phyloP scores from a whole-genome alignment of 2,113 vertebrate species.

The Carassius auratus region DNA sequence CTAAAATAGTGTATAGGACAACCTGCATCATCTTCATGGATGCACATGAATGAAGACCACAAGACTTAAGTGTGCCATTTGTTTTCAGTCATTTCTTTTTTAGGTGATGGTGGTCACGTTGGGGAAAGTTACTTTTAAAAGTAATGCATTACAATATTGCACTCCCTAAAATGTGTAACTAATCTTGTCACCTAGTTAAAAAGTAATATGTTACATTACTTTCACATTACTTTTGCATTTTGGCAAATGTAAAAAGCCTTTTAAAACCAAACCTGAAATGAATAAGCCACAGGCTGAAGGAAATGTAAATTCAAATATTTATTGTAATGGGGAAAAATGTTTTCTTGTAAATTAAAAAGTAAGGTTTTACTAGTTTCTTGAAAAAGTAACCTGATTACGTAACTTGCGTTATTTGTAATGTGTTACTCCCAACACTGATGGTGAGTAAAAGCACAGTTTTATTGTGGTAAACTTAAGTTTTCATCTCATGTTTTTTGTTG shows the following conservation, averaged over 20 bases:
- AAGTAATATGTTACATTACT: not conserved
- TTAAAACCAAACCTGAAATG: not conserved
- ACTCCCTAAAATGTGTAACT: not conserved
- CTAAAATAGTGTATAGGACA: not conserved
- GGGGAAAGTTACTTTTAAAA: not conserved
- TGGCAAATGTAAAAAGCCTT: not conserved
- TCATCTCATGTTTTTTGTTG: not conserved
- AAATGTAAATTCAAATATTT: not conserved
- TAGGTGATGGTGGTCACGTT: not conserved
- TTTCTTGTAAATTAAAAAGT: too few relatives aligned
- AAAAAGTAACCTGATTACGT: too few relatives aligned
- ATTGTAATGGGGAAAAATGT: not conserved
- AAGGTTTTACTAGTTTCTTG: too few relatives aligned
- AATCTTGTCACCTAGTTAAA: not conserved
- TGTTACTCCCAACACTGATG: too few relatives aligned
- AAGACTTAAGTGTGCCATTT: not conserved
- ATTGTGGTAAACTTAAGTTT: too few relatives aligned
- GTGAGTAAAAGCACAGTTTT: not conserved
- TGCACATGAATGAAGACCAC: not conserved
- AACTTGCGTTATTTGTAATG: too few relatives aligned
- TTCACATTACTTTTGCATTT: not conserved
- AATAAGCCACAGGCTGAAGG: not conserved
- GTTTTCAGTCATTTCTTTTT: not conserved
- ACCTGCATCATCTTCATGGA: not conserved
- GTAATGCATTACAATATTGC: not conserved